Percentiles rank a stretch among this genome's conserved stretches.
Conservation (phyloP, 2,797 vertebrate species). For the Phaenicophaeus curvirostris region DNA sequence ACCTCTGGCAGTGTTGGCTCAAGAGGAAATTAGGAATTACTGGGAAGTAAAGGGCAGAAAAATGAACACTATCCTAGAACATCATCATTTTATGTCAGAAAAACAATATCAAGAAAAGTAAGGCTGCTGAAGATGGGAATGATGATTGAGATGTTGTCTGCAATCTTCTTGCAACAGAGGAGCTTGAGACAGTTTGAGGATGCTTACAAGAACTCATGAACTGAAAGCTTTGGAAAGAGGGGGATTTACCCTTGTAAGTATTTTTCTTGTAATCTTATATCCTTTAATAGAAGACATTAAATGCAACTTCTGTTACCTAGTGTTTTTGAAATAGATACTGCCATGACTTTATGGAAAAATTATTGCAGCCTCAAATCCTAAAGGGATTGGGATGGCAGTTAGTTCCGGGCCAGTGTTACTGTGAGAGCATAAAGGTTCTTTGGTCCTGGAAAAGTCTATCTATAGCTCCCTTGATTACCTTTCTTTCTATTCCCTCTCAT, state of each 20-base stretch:
- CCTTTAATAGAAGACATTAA: background rate
- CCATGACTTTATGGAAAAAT: background rate
- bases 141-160: background rate
- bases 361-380: background rate
- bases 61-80: background rate
- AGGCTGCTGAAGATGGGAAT: background rate
- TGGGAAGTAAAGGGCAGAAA: background rate
- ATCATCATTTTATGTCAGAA: background rate
- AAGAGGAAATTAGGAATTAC: background rate
- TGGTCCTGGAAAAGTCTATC: background rate
- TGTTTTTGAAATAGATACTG: background rate
- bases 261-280: background rate
- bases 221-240: background rate
- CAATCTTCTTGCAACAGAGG: background rate
- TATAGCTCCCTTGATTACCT: background rate
- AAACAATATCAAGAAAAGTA: background rate
- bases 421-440: background rate
- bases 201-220: background rate
- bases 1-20: background rate
- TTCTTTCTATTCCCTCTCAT: background rate
- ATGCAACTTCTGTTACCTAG: background rate
- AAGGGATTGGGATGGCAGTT: background rate
- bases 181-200: background rate
- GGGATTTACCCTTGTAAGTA: constrained; percentile 13
- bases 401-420: background rate